phyloP scores from a whole-genome alignment of 2,797 vertebrate species.

The Rhinatrema bivittatum region DNA sequence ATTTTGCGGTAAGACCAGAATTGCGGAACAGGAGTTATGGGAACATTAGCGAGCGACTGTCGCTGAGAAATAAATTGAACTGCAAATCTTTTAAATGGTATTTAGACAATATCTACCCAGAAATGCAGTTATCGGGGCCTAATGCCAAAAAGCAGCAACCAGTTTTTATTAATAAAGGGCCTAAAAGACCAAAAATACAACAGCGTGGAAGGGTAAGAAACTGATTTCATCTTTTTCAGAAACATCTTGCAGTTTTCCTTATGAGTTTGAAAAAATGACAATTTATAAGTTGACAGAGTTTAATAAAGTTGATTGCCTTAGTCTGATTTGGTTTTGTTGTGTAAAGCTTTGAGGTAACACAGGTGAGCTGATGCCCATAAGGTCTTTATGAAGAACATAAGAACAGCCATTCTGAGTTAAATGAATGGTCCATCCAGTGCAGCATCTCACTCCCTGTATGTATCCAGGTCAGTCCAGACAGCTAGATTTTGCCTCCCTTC shows the following conservation, averaged over 20 bases:
- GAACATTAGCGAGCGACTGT: slow-evolving; percentile 76
- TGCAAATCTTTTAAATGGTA: slow-evolving; percentile 90
- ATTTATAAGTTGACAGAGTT: background rate
- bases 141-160: slow-evolving; percentile 74
- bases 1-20: slow-evolving; percentile 84
- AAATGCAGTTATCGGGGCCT: slow-evolving; percentile 79
- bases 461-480: too few relatives aligned
- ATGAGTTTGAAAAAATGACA: background rate
- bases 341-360: too few relatives aligned
- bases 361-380: too few relatives aligned
- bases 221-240: background rate
- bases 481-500: too few relatives aligned
- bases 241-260: accelerated
- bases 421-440: too few relatives aligned
- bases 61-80: slow-evolving; percentile 67
- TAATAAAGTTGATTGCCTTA: background rate
- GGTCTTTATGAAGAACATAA: too few relatives aligned
- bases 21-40: slow-evolving; percentile 73
- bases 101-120: slow-evolving; percentile 86
- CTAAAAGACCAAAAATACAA: slow-evolving; percentile 77
- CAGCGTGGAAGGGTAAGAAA: slow-evolving; percentile 80
- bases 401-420: too few relatives aligned
- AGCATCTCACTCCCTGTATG: too few relatives aligned
- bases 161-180: slow-evolving; percentile 73
- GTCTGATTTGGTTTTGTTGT: background rate